These are phyloP conservation scores for Drosophila nasuta DNA, from an alignment of 1,140 invertebrate genomes.

Conservation along the genomic window DNA sequence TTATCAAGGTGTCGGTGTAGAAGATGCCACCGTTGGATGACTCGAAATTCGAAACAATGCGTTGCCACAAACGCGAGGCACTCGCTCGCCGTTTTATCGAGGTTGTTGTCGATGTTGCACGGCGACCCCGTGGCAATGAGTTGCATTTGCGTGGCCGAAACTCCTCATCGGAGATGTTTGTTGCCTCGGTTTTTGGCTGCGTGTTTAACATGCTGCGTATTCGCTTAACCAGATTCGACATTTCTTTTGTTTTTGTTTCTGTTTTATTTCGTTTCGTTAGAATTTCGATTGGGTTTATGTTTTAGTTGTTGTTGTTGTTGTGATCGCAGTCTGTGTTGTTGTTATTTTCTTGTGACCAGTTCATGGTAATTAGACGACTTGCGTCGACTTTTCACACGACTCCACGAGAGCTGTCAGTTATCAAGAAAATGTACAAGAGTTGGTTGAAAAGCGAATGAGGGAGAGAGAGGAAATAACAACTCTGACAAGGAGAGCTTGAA, in stretches of 20 bases:
- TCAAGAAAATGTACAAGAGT: conserved; percentile 57
- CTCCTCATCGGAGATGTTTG: conserved; percentile 34
- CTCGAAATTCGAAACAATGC: conserved; percentile 56
- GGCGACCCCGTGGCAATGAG: conserved; percentile 52
- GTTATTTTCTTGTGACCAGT: conserved; percentile 52
- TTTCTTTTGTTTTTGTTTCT: conserved; percentile 36
- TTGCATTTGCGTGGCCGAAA: conserved; percentile 33
- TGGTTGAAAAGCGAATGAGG: conserved; percentile 1
- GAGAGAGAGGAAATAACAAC: conserved; percentile 4
- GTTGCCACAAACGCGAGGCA: conserved; percentile 52
- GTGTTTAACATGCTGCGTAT: conserved; percentile 69
- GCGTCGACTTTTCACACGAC: conserved; percentile 54
- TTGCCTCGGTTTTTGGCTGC: conserved; percentile 28
- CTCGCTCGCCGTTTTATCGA: conserved; percentile 33
- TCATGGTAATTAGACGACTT: conserved; percentile 66
- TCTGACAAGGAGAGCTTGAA: conserved; percentile 4
- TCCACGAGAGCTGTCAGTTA: conserved; percentile 46
- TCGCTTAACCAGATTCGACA: conserved; percentile 68
- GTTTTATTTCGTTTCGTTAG: conserved; percentile 34
- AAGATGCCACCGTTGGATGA: conserved; percentile 37
- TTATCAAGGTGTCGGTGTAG: conserved; percentile 57
- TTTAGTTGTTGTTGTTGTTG: conserved; percentile 5
- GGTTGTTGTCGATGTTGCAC: conserved; percentile 14
- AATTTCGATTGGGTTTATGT: conserved; percentile 33
- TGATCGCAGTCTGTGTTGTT: conserved; percentile 19